Conservation (phyloP, 92 coral and sea anemone species). For the Phenganax stokvisi region DNA sequence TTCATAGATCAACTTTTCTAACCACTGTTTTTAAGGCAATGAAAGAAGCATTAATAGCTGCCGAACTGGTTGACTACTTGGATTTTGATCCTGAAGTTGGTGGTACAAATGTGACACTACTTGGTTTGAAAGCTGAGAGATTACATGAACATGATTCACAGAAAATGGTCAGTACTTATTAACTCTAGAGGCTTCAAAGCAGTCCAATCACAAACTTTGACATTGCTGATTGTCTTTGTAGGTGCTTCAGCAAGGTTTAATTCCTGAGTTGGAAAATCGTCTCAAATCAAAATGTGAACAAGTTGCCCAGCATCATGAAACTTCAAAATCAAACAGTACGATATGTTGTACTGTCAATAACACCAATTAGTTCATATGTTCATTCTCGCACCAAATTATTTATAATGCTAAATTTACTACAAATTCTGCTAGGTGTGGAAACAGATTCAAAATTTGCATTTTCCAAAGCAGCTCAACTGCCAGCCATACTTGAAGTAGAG, state of each 20-base stretch:
- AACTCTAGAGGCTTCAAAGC: background rate
- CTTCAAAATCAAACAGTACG: slow-evolving; percentile 62
- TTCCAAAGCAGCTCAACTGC: slow-evolving; percentile 94
- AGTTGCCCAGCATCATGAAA: slow-evolving; percentile 63
- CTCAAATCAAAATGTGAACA: slow-evolving; percentile 76
- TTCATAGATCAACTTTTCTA: background rate
- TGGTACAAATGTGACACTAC: slow-evolving; percentile 55
- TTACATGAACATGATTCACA: slow-evolving; percentile 53
- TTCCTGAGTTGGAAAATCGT: slow-evolving; percentile 84
- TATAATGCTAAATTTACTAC: background rate
- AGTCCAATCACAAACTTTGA: background rate
- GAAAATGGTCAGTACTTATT: slow-evolving; percentile 36
- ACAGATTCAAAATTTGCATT: slow-evolving; percentile 67
- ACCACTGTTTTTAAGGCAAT: slow-evolving; percentile 49
- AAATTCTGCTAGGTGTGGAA: slow-evolving; percentile 26
- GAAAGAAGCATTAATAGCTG: slow-evolving; percentile 54
- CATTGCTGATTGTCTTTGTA: slow-evolving; percentile 16
- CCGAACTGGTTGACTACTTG: slow-evolving; percentile 69
- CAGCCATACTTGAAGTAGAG: slow-evolving; percentile 71
- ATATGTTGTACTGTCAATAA: no score
- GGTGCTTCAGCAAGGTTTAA: slow-evolving; percentile 82
- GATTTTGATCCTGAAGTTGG: slow-evolving; percentile 74
- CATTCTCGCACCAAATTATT: no score
- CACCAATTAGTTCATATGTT: no score
- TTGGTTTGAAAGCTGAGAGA: slow-evolving; percentile 69